These are phyloP conservation scores for Thripadectes ignobilis DNA, from an alignment of 2,797 vertebrate genomes.

Conservation along the genomic window DNA sequence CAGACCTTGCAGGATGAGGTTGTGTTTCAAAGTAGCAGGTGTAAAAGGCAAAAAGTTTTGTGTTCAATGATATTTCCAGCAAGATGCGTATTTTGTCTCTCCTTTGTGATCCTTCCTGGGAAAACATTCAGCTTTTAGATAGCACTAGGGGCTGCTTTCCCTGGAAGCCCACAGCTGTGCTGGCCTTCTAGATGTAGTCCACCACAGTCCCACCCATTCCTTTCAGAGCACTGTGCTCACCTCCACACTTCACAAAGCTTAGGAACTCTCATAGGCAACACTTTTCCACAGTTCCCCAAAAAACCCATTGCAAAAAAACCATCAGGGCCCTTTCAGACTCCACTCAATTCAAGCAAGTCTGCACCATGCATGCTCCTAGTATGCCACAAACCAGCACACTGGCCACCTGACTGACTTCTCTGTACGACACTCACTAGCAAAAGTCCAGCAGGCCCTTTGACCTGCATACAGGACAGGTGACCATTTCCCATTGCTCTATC, in stretches of 20 bases:
- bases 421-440: background rate
- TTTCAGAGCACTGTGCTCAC: background rate
- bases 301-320: background rate
- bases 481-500: background rate
- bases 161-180: rapidly evolving
- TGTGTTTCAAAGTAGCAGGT: background rate
- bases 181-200: background rate
- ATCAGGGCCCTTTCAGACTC: background rate
- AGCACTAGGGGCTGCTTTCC: background rate
- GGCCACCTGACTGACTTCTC: background rate
- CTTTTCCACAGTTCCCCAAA: background rate
- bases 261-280: background rate
- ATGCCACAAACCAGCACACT: background rate
- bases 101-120: background rate
- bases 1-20: background rate
- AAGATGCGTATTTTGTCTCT: background rate
- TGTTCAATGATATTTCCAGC: background rate
- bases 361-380: rapidly evolving
- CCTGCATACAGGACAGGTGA: rapidly evolving
- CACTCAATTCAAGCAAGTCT: background rate
- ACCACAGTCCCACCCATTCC: background rate
- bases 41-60: background rate
- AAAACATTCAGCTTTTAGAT: background rate
- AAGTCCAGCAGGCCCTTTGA: background rate
- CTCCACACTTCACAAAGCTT: background rate